Base-by-base conservation (phyloP, 1,140 invertebrate species). In the Pseudomyrmex dendroicus region DNA sequence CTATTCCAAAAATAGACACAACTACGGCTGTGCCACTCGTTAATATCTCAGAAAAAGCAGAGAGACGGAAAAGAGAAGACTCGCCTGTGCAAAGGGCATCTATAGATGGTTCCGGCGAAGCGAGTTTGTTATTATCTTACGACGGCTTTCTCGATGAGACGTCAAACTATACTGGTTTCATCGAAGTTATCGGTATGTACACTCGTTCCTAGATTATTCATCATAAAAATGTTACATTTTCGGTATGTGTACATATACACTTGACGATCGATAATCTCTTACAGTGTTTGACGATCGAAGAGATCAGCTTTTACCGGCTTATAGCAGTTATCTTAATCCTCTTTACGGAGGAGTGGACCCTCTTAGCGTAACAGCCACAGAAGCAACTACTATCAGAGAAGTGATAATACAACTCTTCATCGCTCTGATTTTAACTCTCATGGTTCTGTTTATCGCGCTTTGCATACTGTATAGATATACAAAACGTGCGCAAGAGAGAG, bases 131-230 rank as follows among this genome's bases (percentile, higher is more conserved):
- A 91, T 83, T 93, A 86, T 90, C 95, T 1, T 95, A 94, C 84
- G 97, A 98, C 92, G 97, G 97, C 0, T 94, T 94, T 61, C 94
- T 98, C 46, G 97, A 98, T 89, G 95, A 96, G 13, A 95, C 95
- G 22, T 96, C 96, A 1, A 97, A 97, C 89, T 98, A 98, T 85
- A 98, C 97, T 0, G 96, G 96, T 25, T 98, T 97, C 90, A 94
- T 98, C 25, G 97, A 98, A 95, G 95, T 98, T 61, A 96, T 97
- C 86, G 96, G 97, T 97, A 93, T 92, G 94, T 94, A 44, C 46
- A n/a, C 22, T 54, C 46, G 5, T 52, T 9, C 13, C 20, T 67
- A 17, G 2, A 56, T 64, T 35, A 56, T 17, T 15, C 8, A 57
- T 72, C 54, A 25, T 66, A 50, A 80, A 80, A 73, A 44, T 61